Percentiles rank a stretch among this genome's conserved stretches.
phyloP scores from a whole-genome alignment of 1,140 invertebrate genomes.

The Lasioglossum albipes region DNA sequence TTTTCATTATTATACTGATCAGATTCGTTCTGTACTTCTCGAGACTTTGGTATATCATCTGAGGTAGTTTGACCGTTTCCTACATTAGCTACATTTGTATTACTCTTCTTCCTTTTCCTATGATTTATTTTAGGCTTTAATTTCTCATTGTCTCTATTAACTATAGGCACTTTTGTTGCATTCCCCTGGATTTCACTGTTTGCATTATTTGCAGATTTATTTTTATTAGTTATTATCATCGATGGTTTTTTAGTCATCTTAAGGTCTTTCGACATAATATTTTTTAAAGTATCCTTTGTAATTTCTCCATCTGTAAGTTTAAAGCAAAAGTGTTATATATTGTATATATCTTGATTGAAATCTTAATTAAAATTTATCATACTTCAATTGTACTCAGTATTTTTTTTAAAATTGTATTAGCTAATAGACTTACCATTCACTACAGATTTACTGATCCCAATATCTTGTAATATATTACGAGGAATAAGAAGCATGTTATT shows the following conservation, averaged over 20 bases:
- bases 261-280: background rate
- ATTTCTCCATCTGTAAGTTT: background rate
- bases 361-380: background rate
- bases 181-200: background rate
- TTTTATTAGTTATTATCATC: too few species aligned
- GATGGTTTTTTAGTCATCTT: background rate
- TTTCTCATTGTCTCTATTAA: constrained; percentile 13
- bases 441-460: constrained; percentile 27
- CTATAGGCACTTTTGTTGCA: constrained; percentile 27
- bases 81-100: background rate
- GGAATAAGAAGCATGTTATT: constrained; percentile 16
- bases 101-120: background rate
- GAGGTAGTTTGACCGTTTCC: constrained; percentile 26
- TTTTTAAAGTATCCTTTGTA: background rate
- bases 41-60: constrained; percentile 19
- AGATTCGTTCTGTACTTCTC: background rate
- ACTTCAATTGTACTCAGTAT: background rate
- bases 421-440: constrained; percentile 24
- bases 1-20: background rate
- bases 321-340: background rate
- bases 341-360: background rate
- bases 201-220: background rate
- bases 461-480: constrained; percentile 22
- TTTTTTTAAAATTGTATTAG: background rate
- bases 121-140: background rate